Evolutionary conservation across 2,888 invertebrate genomes (phyloP).

Genomic region (Teleogryllus oceanicus): DNA sequence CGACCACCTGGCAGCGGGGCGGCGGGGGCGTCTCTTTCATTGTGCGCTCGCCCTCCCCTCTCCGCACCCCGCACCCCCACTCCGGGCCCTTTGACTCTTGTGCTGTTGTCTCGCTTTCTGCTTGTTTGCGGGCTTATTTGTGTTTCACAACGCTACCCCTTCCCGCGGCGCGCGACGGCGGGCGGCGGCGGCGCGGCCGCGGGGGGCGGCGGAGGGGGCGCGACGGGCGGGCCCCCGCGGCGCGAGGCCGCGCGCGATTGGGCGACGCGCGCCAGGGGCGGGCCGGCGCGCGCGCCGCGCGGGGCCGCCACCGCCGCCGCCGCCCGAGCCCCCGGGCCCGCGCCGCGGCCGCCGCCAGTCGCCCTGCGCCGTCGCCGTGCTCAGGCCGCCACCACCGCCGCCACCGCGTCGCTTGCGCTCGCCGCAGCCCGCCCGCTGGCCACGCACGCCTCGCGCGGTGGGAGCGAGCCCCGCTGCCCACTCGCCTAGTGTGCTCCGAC

Average conservation of each 20-base stretch:
- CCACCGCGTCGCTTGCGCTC: neutral
- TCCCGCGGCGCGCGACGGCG: neutral
- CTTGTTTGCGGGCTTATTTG: conserved; percentile 9
- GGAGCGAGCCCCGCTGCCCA: no score
- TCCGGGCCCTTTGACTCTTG: conserved; percentile 6
- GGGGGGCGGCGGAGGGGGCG: neutral
- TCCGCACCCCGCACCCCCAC: neutral
- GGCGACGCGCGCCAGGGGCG: neutral
- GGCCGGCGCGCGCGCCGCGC: neutral
- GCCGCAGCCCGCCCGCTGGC: no score
- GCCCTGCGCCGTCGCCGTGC: neutral
- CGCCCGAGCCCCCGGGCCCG: neutral
- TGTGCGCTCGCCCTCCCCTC: neutral
- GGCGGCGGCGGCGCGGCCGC: neutral
- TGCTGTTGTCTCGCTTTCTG: conserved; percentile 18
- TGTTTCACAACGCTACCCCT: conserved; percentile 18
- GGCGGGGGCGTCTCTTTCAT: neutral
- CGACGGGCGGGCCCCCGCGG: neutral
- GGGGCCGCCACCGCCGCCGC: neutral
- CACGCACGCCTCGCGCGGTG: no score
- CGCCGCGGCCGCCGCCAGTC: neutral
- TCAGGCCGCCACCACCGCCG: neutral
- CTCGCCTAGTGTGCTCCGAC: no score
- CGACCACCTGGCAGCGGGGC: no score
- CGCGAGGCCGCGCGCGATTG: neutral